Base-by-base conservation (phyloP, 2,113 vertebrate species). In the Lanius collurio region DNA sequence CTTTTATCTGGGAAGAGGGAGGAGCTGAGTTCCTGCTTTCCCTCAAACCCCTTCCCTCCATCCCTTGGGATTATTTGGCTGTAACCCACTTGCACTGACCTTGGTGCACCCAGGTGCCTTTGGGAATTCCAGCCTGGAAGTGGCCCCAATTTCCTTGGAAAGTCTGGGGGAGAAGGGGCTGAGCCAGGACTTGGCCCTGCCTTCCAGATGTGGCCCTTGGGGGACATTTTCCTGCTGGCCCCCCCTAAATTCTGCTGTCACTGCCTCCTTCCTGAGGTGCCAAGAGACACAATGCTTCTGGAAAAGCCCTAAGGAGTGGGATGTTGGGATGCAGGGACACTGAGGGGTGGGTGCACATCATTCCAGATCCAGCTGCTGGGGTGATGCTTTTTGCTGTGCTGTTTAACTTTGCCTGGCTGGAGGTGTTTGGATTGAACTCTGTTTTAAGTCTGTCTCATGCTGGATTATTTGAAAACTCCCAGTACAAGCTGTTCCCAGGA, bases 191-290 rank as follows among this genome's bases (percentile, higher is more conserved):
- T 1, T 3, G 31, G 19, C 3, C 12, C n/a, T 35, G 57, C 8
- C 0, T 11, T 59, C 0, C 2, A 68, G 86, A 35, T 26, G n/a
- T 42, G 77, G 41, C 47, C 10, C 6, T 7, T 1, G 52, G 41
- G 35, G 67, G 23, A 46, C 0, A 0, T 26, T 83, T 41, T 52
- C 64, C 24, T 42, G 2, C 31, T 44, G 30, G 21, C 12, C 12
- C 42, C 21, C 27, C 4, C n/a, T 14, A 20, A 62, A 50, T 17
- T 7, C 42, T 68, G n/a, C 64, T 65, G 30, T 5, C 39, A 2
- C 41, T 0, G 3, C 37, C 23, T 41, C 15, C 59, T 23, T 33
- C 52, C 60, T 3, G 1, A 15, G 47, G 47, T 4, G 73, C 13
- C 15, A 42, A 67, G 46, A 28, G 56, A 31, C 50, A 55, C 21